phyloP scores from a whole-genome alignment of 2,888 invertebrate genomes.

The Allolobophora icterica region DNA sequence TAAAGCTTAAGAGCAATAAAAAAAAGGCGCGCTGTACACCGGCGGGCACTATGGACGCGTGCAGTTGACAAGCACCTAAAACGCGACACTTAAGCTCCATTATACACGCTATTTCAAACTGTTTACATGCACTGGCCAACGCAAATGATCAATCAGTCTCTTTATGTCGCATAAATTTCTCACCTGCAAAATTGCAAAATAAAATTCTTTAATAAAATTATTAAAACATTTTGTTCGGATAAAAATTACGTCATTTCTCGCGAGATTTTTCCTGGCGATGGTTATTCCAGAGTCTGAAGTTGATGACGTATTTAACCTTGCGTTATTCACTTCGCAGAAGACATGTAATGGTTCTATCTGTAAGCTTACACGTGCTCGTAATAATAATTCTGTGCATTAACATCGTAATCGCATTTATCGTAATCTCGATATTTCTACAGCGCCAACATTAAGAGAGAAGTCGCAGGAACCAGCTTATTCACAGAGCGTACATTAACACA shows the following conservation, averaged over 20 bases:
- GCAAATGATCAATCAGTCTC: background rate
- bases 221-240: background rate
- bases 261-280: background rate
- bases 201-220: conserved; percentile 17
- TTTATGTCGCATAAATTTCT: background rate
- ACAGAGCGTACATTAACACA: too few species aligned
- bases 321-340: too few species aligned
- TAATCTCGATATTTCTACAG: too few species aligned
- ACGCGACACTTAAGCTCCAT: background rate
- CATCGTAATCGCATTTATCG: too few species aligned
- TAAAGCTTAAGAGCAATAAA: background rate
- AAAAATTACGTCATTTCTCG: conserved; percentile 14
- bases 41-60: conserved; percentile 17
- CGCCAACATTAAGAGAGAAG: too few species aligned
- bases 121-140: background rate
- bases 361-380: too few species aligned
- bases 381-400: too few species aligned
- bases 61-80: conserved; percentile 17
- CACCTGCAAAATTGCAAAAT: background rate
- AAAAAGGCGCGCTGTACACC: background rate
- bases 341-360: too few species aligned
- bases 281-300: background rate
- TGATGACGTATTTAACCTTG: background rate
- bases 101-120: background rate
- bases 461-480: too few species aligned